Percentiles rank a stretch among this genome's conserved stretches.
Evolutionary conservation across 2,113 vertebrate genomes (phyloP).

Genomic region (Eulemur rufifrons): DNA sequence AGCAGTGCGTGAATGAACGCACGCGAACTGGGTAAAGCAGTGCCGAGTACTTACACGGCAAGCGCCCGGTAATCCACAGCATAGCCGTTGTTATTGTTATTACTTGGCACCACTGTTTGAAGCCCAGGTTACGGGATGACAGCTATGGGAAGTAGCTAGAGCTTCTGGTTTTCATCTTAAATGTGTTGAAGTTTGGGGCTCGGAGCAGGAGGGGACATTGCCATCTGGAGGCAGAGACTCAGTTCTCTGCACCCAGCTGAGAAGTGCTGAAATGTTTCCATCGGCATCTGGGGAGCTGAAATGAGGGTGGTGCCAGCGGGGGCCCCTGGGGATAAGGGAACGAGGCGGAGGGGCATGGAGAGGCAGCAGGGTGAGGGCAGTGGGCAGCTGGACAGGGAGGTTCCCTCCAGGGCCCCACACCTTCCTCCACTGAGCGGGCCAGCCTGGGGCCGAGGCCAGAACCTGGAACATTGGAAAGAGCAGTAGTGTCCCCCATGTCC

Average conservation of each 20-base stretch:
- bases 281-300: background rate
- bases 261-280: background rate
- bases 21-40: background rate
- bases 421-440: background rate
- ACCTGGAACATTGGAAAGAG: background rate
- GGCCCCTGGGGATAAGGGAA: background rate
- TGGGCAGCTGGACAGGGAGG: background rate
- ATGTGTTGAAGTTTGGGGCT: background rate
- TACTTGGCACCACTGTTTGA: background rate
- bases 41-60: rapidly evolving
- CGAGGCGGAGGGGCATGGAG: rapidly evolving
- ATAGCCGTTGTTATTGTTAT: background rate
- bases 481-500: background rate
- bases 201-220: background rate
- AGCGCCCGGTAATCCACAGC: background rate
- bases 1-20: background rate
- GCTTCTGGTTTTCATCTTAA: background rate
- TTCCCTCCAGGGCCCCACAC: background rate
- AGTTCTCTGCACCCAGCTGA: background rate
- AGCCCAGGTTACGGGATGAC: background rate
- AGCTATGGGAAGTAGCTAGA: background rate
- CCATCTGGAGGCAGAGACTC: conserved; percentile 45
- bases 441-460: background rate
- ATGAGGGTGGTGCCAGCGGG: background rate
- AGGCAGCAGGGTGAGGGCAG: background rate